Evolutionary conservation across 2,113 vertebrate species (phyloP).

Genomic region (Lepus americanus): DNA sequence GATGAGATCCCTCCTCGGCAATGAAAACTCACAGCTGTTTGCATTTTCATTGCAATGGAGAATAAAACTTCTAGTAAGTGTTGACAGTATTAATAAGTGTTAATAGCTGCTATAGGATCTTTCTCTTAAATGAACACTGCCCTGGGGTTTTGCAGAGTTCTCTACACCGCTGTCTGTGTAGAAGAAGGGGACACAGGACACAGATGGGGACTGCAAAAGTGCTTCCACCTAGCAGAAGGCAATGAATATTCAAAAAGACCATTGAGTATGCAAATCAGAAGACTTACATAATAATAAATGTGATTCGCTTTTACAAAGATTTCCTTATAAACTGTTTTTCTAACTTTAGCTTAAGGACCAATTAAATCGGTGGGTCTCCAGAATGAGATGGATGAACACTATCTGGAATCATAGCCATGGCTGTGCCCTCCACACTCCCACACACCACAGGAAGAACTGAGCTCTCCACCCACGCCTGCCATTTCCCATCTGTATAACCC

Average conservation of each 20-base stretch:
- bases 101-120: background rate
- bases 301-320: slow-evolving; percentile 55
- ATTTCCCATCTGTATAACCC: background rate
- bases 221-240: slow-evolving; percentile 68
- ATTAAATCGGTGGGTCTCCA: slow-evolving; percentile 8
- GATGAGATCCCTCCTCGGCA: background rate
- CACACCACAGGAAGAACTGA: background rate
- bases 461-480: background rate
- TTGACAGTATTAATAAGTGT: background rate
- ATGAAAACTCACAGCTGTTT: background rate
- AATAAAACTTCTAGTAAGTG: background rate
- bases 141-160: background rate
- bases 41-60: background rate
- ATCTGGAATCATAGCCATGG: background rate
- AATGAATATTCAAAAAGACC: slow-evolving; percentile 75
- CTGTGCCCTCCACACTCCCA: background rate
- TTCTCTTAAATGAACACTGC: background rate
- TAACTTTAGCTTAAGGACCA: slow-evolving; percentile 48
- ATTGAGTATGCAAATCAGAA: slow-evolving; percentile 67
- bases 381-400: background rate
- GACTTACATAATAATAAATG: slow-evolving; percentile 60
- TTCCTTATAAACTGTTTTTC: slow-evolving; percentile 22
- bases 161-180: background rate
- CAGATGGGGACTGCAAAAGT: slow-evolving; percentile 63
- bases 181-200: slow-evolving; percentile 12